phyloP scores from a whole-genome alignment of 37 sponge, comb jelly and placozoan genomes.

The Theonella swinhoei region DNA sequence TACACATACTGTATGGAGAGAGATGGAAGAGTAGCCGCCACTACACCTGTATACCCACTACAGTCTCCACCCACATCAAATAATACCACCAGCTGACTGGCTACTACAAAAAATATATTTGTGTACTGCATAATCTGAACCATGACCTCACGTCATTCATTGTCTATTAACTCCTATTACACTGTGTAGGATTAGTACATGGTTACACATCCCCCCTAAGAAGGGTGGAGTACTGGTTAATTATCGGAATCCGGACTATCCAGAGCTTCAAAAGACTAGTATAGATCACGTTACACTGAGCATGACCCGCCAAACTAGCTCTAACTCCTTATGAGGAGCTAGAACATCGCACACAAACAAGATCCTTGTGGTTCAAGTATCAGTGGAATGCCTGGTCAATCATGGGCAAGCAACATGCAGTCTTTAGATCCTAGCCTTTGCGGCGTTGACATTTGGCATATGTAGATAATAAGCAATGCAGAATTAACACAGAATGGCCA shows the following conservation, averaged over 20 bases:
- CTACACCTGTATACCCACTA: too few species aligned
- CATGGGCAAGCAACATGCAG: not conserved
- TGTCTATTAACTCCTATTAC: too few species aligned
- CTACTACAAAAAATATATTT: too few species aligned
- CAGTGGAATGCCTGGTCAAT: not conserved
- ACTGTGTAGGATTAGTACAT: not conserved
- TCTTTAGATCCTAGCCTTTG: not conserved
- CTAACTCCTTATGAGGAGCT: not conserved
- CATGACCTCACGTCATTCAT: too few species aligned
- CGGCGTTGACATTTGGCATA: not conserved
- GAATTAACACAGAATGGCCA: not conserved
- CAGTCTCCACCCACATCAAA: too few species aligned
- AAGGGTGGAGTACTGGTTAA: not conserved
- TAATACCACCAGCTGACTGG: too few species aligned
- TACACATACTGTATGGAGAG: slow-evolving; percentile 46
- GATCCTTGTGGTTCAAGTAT: not conserved
- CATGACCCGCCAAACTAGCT: not conserved
- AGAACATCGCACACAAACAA: not conserved
- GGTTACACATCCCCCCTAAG: not conserved
- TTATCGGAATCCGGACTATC: not conserved
- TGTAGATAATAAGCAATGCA: not conserved
- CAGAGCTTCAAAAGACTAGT: not conserved
- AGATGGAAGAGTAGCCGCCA: slow-evolving; percentile 5
- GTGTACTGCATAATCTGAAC: too few species aligned
- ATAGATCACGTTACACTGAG: not conserved